phyloP scores from a whole-genome alignment of 2,113 vertebrate species.

The Tachysurus fulvidraco region DNA sequence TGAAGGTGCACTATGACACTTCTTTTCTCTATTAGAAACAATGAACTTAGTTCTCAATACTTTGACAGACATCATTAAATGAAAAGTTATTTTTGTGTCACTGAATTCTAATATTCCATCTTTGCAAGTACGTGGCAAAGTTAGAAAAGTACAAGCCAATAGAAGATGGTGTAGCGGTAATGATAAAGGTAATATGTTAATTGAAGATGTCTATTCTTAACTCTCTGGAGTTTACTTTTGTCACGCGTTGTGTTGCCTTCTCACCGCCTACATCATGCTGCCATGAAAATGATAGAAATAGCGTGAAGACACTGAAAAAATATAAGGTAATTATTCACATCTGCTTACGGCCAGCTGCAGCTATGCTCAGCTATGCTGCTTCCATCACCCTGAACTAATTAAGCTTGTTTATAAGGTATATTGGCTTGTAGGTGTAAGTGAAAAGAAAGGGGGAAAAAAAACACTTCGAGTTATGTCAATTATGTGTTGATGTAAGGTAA shows the following conservation, averaged over 20 bases:
- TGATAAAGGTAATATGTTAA: slow-evolving; percentile 35
- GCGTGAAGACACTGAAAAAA: slow-evolving; percentile 57
- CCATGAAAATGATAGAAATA: slow-evolving; percentile 66
- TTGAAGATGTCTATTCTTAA: slow-evolving; percentile 22
- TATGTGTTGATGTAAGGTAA: slow-evolving; percentile 57
- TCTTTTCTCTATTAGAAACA: neutral
- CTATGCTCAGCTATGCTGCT: slow-evolving; percentile 55
- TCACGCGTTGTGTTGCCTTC: slow-evolving; percentile 48
- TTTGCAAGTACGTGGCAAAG: neutral
- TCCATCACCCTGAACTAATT: slow-evolving; percentile 70
- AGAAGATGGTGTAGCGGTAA: slow-evolving; percentile 17
- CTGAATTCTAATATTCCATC: neutral
- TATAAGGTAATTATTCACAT: slow-evolving; percentile 68
- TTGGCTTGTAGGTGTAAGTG: slow-evolving; percentile 71
- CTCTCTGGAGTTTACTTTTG: slow-evolving; percentile 51
- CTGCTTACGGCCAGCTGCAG: slow-evolving; percentile 58
- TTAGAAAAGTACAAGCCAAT: slow-evolving; percentile 16
- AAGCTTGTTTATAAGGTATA: slow-evolving; percentile 73
- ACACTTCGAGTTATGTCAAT: slow-evolving; percentile 54
- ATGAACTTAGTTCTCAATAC: neutral
- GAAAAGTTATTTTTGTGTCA: slow-evolving; percentile 17
- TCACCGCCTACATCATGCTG: slow-evolving; percentile 41
- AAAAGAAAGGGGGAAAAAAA: slow-evolving; percentile 47
- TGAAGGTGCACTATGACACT: neutral
- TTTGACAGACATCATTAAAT: slow-evolving; percentile 6